phyloP scores from a whole-genome alignment of 2,888 invertebrate species.

The Schizaphis graminum region DNA sequence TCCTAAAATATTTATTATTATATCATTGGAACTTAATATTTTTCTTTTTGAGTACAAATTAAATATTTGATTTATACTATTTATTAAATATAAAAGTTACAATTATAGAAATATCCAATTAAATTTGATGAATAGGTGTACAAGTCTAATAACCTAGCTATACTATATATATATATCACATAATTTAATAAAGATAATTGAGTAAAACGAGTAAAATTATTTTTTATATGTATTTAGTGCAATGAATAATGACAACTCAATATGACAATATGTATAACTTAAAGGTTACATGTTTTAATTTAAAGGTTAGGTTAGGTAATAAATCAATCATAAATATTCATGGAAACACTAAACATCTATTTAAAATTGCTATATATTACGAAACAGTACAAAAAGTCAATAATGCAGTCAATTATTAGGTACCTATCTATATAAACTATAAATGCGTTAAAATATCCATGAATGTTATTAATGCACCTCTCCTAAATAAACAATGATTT shows the following conservation, averaged over 20 bases:
- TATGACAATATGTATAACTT: neutral
- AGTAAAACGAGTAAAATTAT: neutral
- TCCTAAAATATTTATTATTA: neutral
- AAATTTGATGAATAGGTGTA: neutral
- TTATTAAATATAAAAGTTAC: neutral
- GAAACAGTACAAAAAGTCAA: neutral
- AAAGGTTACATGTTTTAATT: neutral
- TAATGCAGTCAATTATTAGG: neutral
- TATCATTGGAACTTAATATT: too few species aligned
- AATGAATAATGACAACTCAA: neutral
- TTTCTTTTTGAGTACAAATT: neutral
- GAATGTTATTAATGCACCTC: neutral
- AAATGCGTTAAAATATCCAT: neutral
- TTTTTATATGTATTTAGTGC: neutral
- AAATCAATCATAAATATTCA: neutral
- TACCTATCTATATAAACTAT: too few species aligned
- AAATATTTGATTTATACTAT: neutral
- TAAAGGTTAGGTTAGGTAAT: neutral
- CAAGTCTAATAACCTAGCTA: neutral
- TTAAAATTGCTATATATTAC: neutral
- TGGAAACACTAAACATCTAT: neutral
- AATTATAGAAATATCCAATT: neutral
- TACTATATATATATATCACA: neutral
- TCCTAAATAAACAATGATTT: neutral
- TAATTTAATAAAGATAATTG: neutral